A percentile compares a stretch with the other conserved stretches of the same genome.
Conservation (phyloP, 2,113 vertebrate species). For the Eptesicus fuscus region DNA sequence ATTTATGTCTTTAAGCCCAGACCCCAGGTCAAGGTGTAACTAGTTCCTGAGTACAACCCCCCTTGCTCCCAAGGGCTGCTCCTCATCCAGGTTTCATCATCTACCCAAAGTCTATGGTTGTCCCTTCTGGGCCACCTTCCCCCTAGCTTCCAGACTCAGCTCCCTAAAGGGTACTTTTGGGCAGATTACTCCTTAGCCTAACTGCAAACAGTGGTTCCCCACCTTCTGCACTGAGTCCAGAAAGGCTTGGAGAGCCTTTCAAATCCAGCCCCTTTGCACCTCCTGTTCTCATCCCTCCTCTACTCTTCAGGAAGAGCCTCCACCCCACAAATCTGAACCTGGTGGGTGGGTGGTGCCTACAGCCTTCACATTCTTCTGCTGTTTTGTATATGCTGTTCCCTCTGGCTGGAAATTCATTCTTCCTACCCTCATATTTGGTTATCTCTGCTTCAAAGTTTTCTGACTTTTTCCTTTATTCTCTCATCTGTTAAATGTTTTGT, state of each 20-base stretch:
- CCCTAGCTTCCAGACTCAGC: not conserved
- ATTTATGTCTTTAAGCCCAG: not conserved
- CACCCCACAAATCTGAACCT: not conserved
- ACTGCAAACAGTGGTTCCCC: rapidly evolving
- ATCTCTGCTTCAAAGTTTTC: not conserved
- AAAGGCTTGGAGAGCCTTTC: not conserved
- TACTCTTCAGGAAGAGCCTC: not conserved
- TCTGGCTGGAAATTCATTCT: not conserved
- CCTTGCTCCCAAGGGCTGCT: not conserved
- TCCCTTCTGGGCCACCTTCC: not conserved
- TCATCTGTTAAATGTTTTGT: not conserved
- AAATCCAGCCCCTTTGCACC: rapidly evolving
- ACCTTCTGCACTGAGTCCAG: not conserved
- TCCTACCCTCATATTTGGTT: not conserved
- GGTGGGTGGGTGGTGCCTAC: not conserved
- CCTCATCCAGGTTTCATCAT: too few species aligned
- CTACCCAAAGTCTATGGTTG: not conserved
- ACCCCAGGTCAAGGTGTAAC: not conserved
- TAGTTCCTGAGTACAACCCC: not conserved
- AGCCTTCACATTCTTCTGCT: not conserved
- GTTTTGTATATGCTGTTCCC: not conserved
- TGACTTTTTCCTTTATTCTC: not conserved
- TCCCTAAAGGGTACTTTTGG: not conserved
- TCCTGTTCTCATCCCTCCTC: rapidly evolving
- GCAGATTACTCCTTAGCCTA: not conserved